Conservation (phyloP, 1,140 invertebrate genomes). For the Conus betulinus region DNA sequence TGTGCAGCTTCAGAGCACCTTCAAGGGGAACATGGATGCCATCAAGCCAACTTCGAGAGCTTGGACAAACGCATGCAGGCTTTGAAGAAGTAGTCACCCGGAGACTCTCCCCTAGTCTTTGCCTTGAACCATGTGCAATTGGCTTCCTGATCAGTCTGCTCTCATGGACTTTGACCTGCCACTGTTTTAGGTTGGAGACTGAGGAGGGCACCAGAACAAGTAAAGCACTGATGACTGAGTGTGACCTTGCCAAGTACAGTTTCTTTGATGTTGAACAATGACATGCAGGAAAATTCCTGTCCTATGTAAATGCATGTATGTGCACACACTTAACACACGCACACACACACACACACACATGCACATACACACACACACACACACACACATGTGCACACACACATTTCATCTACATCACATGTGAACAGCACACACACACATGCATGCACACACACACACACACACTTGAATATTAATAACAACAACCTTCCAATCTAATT, state of each 20-base stretch:
- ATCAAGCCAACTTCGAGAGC: conserved; percentile 82
- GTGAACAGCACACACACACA: not conserved
- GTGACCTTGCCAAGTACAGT: too few relatives aligned
- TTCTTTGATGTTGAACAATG: too few relatives aligned
- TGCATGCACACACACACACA: not conserved
- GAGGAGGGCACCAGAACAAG: too few relatives aligned
- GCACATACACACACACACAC: not conserved
- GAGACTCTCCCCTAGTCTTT: not conserved
- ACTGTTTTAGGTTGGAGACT: not conserved
- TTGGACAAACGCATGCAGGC: conserved; percentile 84
- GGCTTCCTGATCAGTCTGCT: not conserved
- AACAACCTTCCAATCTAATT: too few relatives aligned
- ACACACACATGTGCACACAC: not conserved
- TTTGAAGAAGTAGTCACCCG: conserved; percentile 68
- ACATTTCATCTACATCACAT: too few relatives aligned
- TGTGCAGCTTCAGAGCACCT: conserved; percentile 65
- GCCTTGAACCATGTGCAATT: conserved; percentile 5
- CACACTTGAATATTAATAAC: too few relatives aligned
- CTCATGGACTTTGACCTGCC: not conserved
- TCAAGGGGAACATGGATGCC: conserved; percentile 61
- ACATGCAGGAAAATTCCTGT: not conserved
- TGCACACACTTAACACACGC: not conserved
- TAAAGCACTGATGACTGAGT: too few relatives aligned
- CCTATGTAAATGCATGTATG: not conserved
- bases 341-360: not conserved